Evolutionary conservation across 2,113 vertebrate genomes (phyloP).

Genomic region (Dicrurus megarhynchus): DNA sequence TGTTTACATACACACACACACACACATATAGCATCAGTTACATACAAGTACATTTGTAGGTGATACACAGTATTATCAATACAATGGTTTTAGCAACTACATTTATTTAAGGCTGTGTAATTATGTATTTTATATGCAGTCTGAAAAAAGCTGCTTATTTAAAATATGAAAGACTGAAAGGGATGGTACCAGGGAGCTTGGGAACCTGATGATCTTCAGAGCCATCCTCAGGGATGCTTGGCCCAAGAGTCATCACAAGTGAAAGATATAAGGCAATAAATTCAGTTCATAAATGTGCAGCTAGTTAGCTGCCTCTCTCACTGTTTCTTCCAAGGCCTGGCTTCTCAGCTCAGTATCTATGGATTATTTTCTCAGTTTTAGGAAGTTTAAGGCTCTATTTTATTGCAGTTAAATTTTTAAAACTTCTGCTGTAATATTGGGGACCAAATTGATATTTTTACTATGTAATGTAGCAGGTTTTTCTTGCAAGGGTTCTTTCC

Average conservation of each 20-base stretch:
- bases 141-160: not conserved
- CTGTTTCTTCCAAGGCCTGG: not conserved
- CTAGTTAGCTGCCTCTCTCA: not conserved
- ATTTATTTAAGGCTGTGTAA: not conserved
- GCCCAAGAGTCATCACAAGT: not conserved
- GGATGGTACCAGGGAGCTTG: not conserved
- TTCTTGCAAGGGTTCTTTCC: not conserved
- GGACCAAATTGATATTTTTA: not conserved
- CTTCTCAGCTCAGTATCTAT: not conserved
- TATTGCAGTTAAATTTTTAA: not conserved
- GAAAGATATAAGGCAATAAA: not conserved
- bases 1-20: not conserved
- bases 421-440: not conserved
- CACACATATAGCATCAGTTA: not conserved
- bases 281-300: not conserved
- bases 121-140: not conserved
- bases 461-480: not conserved
- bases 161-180: not conserved
- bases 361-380: not conserved
- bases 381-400: not conserved
- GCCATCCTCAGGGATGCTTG: not conserved
- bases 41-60: not conserved
- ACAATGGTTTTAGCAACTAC: not conserved
- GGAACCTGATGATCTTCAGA: not conserved
- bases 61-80: not conserved